These are phyloP conservation scores for Aporophyla nigra DNA, from an alignment of 2,888 invertebrate genomes.

Conservation along the genomic window DNA sequence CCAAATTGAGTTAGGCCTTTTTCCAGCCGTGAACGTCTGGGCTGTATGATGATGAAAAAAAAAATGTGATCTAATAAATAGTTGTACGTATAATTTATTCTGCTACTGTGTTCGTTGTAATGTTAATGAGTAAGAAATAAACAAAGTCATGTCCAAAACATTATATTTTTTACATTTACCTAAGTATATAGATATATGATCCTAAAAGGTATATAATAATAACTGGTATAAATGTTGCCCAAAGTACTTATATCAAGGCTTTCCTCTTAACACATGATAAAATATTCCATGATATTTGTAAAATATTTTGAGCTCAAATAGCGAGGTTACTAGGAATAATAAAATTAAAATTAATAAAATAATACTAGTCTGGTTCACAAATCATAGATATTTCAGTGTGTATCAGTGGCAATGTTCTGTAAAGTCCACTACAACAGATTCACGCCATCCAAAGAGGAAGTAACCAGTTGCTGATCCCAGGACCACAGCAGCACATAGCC, in stretches of 20 bases:
- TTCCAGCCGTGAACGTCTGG: too few species aligned
- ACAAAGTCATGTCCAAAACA: slow-evolving; percentile 75
- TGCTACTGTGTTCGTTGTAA: neutral
- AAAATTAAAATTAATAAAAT: slow-evolving; percentile 66
- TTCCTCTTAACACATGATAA: slow-evolving; percentile 86
- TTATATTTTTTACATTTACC: slow-evolving; percentile 80
- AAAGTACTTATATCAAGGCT: slow-evolving; percentile 80
- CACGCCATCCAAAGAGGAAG: slow-evolving; percentile 98
- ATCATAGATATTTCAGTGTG: slow-evolving; percentile 43
- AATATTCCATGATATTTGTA: slow-evolving; percentile 82
- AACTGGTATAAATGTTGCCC: slow-evolving; percentile 87
- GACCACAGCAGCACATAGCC: slow-evolving; percentile 97
- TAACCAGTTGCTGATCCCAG: slow-evolving; percentile 97
- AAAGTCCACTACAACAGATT: slow-evolving; percentile 97
- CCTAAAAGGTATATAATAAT: slow-evolving; percentile 83
- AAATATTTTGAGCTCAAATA: slow-evolving; percentile 81
- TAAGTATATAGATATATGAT: slow-evolving; percentile 78
- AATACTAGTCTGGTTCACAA: slow-evolving; percentile 67
- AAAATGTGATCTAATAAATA: neutral
- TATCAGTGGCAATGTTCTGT: slow-evolving; percentile 98
- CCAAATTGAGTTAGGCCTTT: too few species aligned
- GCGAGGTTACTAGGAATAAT: slow-evolving; percentile 76
- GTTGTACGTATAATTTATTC: neutral
- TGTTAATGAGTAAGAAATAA: slow-evolving; percentile 55
- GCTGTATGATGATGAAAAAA: too few species aligned